phyloP scores from a whole-genome alignment of 2,888 invertebrate species.

The Lochmaea capreae region DNA sequence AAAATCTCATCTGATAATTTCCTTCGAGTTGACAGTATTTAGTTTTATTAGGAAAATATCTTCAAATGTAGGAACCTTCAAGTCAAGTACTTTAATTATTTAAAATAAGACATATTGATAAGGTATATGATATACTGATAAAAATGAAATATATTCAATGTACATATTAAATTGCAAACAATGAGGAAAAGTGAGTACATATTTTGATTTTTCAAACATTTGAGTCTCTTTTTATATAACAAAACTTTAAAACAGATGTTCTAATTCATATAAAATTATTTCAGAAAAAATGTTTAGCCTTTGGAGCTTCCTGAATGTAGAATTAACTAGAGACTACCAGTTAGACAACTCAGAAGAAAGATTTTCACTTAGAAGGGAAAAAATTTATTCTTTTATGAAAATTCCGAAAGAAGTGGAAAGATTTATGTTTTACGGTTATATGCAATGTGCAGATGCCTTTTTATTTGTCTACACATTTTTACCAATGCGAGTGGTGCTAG shows the following conservation, averaged over 20 bases:
- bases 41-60: too few relatives aligned
- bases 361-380: slow-evolving; percentile 92
- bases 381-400: slow-evolving; percentile 96
- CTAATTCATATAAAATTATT: neutral
- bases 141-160: slow-evolving; percentile 1
- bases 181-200: neutral
- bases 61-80: neutral
- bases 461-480: slow-evolving; percentile 97
- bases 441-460: slow-evolving; percentile 97
- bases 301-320: slow-evolving; percentile 82
- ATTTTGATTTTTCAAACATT: too few relatives aligned
- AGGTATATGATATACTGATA: neutral
- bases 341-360: slow-evolving; percentile 95
- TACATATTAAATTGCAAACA: neutral
- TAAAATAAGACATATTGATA: neutral
- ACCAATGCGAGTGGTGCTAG: slow-evolving; percentile 90
- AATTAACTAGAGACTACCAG: slow-evolving; percentile 92
- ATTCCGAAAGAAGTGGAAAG: slow-evolving; percentile 93
- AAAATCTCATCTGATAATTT: too few relatives aligned
- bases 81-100: neutral
- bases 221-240: neutral
- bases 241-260: neutral
- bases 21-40: too few relatives aligned
- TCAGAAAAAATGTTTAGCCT: slow-evolving; percentile 63
- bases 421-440: slow-evolving; percentile 93